Evolutionary conservation across 2,113 vertebrate species (phyloP), one percentile per base, ranked within the genome.

Genomic region (Sapajus apella): DNA sequence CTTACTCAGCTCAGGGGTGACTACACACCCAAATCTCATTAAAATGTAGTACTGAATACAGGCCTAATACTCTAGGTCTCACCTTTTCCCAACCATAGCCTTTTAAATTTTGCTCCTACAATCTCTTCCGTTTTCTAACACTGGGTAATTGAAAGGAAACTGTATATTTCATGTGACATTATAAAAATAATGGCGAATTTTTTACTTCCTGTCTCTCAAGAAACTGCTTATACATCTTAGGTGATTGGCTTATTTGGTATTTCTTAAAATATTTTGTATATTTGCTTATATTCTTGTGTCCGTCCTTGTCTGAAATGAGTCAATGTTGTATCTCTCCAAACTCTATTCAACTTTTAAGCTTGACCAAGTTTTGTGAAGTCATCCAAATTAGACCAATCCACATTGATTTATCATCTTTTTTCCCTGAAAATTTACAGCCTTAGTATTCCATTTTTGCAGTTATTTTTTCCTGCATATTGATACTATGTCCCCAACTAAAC

Each of bases 1-100:
- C 32, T 18, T 45, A 11, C 32, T 68, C 30, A 77, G 27, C 6
- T 25, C 25, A 61, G 16, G 3, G 3, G 43, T 72, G 32, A 75
- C 56, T 20, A 50, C 21, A 32, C 40, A 37, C 21, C 37, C 17
- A 82, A 32, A 56, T 43, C 4, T 87, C 70, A 37, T n/a, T 40
- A 25, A 73, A 61, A 40, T 35, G 37, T 21, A 13, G 18, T 55
- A 35, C 43, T 64, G 4, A 12, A 17, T 18, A 55, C 2, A 73
- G 14, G 6, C 1, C 61, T 11, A 86, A 4, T 30, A 25, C 20
- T 43, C 2, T 8, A 18, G 20, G 8, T 47, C 30, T 68, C 21
- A 55, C 21, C 32, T 86, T 64, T 72, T 45, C 43, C 20, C 30
- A 90, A 11, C 0, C 0, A 1, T 0, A 27, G 10, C 14, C 2